phyloP scores from a whole-genome alignment of 2,113 vertebrate species.

The Regulus satrapa region DNA sequence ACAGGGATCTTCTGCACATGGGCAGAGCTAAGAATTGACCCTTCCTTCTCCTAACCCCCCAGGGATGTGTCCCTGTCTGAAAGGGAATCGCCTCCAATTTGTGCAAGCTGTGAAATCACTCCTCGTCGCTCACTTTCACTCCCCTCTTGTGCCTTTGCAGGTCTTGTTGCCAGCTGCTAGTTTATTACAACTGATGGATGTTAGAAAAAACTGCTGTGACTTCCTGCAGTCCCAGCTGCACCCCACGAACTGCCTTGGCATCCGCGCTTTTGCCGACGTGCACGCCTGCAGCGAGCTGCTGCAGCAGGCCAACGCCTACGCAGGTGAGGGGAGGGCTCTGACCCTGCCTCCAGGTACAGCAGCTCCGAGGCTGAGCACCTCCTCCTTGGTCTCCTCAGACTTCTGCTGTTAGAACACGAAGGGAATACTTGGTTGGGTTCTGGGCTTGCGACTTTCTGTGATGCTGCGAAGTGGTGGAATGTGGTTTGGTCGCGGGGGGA shows the following conservation, averaged over 20 bases:
- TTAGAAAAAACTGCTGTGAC: slow-evolving; percentile 92
- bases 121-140: not conserved
- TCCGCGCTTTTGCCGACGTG: slow-evolving; percentile 91
- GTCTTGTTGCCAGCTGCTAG: slow-evolving; percentile 92
- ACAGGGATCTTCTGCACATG: not conserved
- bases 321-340: slow-evolving; percentile 75
- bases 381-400: not conserved
- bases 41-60: not conserved
- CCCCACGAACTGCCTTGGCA: slow-evolving; percentile 93
- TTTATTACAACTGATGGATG: slow-evolving; percentile 92
- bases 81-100: not conserved
- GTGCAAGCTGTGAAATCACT: not conserved
- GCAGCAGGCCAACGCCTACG: slow-evolving; percentile 87
- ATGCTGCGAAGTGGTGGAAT: not conserved
- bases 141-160: slow-evolving; percentile 61
- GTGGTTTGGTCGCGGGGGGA: fast-evolving
- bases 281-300: slow-evolving; percentile 91
- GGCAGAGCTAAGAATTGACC: not conserved
- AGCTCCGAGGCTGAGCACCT: fast-evolving
- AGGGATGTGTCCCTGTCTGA: not conserved
- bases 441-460: not conserved
- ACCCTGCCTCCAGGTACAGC: not conserved
- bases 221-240: slow-evolving; percentile 95
- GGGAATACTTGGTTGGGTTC: not conserved
- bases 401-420: not conserved